Conservation (phyloP, 1,140 invertebrate species). For the Apolygus lucorum region DNA sequence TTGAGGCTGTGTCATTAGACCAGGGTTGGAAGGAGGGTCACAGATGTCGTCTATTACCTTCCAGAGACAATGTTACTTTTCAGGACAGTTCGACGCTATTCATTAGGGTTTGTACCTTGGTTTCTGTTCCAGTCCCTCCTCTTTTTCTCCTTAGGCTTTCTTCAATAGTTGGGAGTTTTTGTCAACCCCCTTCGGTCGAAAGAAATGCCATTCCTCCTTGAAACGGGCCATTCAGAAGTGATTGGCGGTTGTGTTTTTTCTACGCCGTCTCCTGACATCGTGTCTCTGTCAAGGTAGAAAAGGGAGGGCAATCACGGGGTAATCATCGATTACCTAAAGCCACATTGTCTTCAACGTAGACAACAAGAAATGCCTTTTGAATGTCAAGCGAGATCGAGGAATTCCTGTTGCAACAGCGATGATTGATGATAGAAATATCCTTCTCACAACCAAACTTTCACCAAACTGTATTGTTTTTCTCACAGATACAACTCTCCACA, state of each 20-base stretch:
- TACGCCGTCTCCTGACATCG: not conserved
- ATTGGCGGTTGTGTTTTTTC: not conserved
- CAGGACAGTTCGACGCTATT: conserved; percentile 11
- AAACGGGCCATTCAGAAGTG: not conserved
- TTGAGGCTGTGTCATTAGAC: conserved; percentile 10
- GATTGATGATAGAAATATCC: too few relatives aligned
- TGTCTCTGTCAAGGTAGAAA: not conserved
- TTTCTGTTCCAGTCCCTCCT: not conserved
- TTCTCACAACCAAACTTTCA: too few relatives aligned
- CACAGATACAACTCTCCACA: too few relatives aligned
- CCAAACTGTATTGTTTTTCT: too few relatives aligned
- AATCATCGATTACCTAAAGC: not conserved
- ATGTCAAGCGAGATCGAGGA: not conserved
- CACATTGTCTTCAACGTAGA: not conserved
- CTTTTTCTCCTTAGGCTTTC: not conserved
- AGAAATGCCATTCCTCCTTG: not conserved
- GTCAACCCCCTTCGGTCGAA: not conserved
- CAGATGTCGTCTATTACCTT: conserved; percentile 9
- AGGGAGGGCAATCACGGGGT: not conserved
- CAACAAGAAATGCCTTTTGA: not conserved
- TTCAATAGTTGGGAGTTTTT: not conserved
- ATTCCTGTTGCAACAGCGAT: too few relatives aligned
- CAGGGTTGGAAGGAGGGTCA: not conserved
- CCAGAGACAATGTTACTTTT: conserved; percentile 1
- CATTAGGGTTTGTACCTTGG: conserved; percentile 4